These are phyloP conservation scores for Pelvicachromis taeniatus DNA, from an alignment of 2,113 vertebrate genomes.

Conservation along the genomic window DNA sequence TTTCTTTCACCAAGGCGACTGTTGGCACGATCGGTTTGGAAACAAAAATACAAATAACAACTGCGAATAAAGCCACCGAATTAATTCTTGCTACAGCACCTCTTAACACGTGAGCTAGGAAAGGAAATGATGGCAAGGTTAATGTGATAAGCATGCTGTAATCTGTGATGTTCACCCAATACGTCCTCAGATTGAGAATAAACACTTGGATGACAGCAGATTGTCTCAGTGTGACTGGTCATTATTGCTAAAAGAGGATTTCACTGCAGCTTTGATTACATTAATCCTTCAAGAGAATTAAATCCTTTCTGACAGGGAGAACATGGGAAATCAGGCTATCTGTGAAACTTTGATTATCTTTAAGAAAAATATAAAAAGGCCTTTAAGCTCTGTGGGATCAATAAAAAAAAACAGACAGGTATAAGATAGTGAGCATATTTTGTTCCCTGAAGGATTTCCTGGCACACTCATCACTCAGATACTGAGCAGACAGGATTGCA, in stretches of 20 bases:
- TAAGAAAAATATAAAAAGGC: constrained; percentile 14
- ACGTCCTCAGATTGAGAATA: constrained; percentile 5
- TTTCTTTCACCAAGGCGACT: constrained; percentile 1
- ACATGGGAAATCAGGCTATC: constrained; percentile 41
- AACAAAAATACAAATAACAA: neutral
- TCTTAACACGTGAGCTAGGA: neutral
- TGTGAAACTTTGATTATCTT: constrained; percentile 45
- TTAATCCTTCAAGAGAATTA: constrained; percentile 62
- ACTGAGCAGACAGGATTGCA: neutral
- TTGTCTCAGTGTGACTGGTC: constrained; percentile 52
- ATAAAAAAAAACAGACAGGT: constrained; percentile 7
- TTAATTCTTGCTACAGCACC: neutral
- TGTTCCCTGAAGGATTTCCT: neutral
- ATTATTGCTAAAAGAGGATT: constrained; percentile 61
- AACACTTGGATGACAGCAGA: constrained; percentile 48
- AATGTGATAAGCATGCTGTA: neutral
- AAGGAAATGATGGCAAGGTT: neutral
- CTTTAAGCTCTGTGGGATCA: neutral
- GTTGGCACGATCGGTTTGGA: neutral
- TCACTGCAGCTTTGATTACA: constrained; percentile 55
- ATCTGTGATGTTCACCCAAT: neutral
- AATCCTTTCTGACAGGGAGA: constrained; percentile 54
- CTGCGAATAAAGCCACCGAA: neutral
- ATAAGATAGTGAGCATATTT: neutral
- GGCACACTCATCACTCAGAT: neutral